A percentile compares a stretch with the other conserved stretches of the same genome.
These are phyloP conservation scores for Epizoanthus rinbou DNA, from an alignment of 92 coral and sea anemone species.

Conservation along the genomic window DNA sequence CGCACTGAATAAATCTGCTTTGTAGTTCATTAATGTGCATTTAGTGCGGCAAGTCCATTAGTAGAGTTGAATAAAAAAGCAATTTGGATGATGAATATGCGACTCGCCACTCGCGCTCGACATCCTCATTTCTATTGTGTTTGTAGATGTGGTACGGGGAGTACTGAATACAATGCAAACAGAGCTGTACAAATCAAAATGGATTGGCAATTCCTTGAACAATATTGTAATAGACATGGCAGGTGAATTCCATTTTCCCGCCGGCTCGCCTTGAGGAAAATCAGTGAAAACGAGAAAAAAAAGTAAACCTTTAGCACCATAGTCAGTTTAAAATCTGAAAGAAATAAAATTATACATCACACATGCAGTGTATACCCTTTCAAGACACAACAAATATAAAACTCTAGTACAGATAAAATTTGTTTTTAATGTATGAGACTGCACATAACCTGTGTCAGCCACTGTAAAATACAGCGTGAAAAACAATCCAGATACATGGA, in stretches of 20 bases:
- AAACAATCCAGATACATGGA: no score
- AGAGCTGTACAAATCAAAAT: slow-evolving; percentile 41
- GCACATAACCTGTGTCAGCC: background rate
- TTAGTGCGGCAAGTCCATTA: slow-evolving; percentile 29
- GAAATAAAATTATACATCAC: background rate
- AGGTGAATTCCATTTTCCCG: slow-evolving; percentile 33
- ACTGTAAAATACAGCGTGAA: background rate
- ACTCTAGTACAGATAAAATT: background rate
- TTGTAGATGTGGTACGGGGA: slow-evolving; percentile 42
- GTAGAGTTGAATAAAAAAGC: slow-evolving; percentile 36
- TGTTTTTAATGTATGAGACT: slow-evolving; percentile 30
- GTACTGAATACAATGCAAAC: slow-evolving; percentile 39
- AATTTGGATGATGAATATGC: slow-evolving; percentile 35
- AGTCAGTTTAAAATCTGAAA: background rate
- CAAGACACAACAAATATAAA: background rate
- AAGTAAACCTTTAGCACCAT: background rate
- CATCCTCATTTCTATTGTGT: slow-evolving; percentile 34
- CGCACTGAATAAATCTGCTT: slow-evolving; percentile 4
- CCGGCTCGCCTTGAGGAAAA: slow-evolving; percentile 36
- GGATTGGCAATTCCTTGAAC: slow-evolving; percentile 27
- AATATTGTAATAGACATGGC: slow-evolving; percentile 40
- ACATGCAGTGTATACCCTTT: background rate
- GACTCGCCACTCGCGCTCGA: slow-evolving; percentile 23
- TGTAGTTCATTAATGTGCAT: slow-evolving; percentile 14
- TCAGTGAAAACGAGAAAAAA: slow-evolving; percentile 7